Base-by-base conservation (phyloP, 2,113 vertebrate species). In the Sinosuthora webbiana region DNA sequence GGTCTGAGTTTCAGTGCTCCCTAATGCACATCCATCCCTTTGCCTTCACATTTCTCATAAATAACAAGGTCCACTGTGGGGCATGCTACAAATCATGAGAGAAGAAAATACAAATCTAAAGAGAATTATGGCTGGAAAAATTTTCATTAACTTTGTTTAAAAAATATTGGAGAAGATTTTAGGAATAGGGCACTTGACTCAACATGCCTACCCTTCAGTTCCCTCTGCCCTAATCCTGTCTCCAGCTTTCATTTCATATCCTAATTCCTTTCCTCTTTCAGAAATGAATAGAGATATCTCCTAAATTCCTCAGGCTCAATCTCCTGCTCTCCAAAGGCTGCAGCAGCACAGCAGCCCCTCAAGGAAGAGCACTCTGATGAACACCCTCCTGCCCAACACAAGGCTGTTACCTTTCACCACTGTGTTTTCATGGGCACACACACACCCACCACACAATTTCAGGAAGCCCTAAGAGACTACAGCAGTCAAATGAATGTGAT, bases 221-320 rank as follows among this genome's bases (percentile, higher is more conserved):
- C 57, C 47, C 69, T 67, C 89, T 68, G 47, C 56, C n/a, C 24
- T 95, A 90, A 94, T 95, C 87, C 86, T 50, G 14, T 22, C 57
- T 65, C 55, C 81, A 84, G 47, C 65, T 92, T 93, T 78, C 56
- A 78, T 90, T 96, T 92, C 11, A 4, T 47, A 67, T 11, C 74
- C 62, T 57, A 67, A 91, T 81, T 90, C 78, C 45, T 73, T 77
- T 89, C 64, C 77, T 64, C 74, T 68, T 85, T 47, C 81, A 75
- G 28, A 60, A 77, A 70, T 42, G 30, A 93, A 35, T 3, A 24
- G 63, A 62, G 27, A 9, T 67, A 22, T 77, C 65, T 86, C 59
- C 30, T 41, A 31, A 56, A 95, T 75, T 79, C 92, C 69, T 71
- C 67, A 18, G 68, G 63, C 60, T 77, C 82, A 37, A 3, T 35